These are phyloP conservation scores for Lasioglossum vierecki DNA, from an alignment of 2,888 invertebrate species.

Conservation along the genomic window DNA sequence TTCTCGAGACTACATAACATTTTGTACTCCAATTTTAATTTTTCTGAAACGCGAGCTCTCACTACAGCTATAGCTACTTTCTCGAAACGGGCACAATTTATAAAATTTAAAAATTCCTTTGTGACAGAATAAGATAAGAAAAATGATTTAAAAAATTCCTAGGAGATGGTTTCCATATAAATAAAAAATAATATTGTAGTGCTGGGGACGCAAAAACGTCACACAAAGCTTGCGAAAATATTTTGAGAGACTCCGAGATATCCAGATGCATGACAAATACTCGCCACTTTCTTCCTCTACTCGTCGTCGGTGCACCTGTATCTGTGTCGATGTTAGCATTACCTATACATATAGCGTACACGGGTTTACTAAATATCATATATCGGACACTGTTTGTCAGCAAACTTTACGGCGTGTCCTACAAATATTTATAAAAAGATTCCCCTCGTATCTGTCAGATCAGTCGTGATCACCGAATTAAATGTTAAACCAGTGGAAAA, in stretches of 20 bases:
- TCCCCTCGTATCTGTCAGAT: neutral
- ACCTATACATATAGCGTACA: neutral
- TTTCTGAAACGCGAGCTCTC: neutral
- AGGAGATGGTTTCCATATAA: neutral
- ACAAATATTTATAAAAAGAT: constrained; percentile 1
- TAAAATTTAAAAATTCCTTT: neutral
- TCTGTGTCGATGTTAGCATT: neutral
- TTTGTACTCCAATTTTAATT: neutral
- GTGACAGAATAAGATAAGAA: neutral
- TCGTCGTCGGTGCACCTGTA: neutral
- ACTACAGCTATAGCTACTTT: neutral
- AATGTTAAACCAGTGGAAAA: neutral
- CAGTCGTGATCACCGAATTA: neutral
- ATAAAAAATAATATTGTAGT: neutral
- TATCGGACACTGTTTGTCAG: neutral
- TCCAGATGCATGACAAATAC: neutral
- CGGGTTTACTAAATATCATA: neutral
- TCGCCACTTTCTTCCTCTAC: neutral
- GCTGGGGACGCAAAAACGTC: neutral
- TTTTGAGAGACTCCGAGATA: neutral
- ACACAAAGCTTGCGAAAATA: neutral
- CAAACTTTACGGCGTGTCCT: neutral
- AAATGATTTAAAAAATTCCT: neutral
- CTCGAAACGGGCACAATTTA: neutral
- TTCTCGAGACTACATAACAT: neutral